Percentiles rank a stretch among this genome's conserved stretches.
These are phyloP conservation scores for Pseudomyrmex pallidus DNA, from an alignment of 1,140 invertebrate genomes.

Conservation along the genomic window DNA sequence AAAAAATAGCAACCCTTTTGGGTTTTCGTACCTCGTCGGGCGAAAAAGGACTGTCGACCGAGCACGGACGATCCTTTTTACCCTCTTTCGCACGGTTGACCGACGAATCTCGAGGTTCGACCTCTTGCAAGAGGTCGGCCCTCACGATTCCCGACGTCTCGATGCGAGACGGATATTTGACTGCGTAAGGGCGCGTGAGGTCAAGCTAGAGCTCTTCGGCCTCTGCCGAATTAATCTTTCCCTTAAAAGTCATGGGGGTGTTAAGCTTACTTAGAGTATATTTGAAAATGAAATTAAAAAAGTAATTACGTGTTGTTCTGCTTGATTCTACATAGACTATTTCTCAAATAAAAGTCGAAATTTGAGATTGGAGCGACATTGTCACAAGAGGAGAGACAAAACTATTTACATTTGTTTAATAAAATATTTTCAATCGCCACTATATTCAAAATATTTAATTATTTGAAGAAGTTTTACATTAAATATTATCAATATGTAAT, in stretches of 20 bases:
- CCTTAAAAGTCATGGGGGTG: background rate
- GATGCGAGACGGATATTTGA: constrained; percentile 57
- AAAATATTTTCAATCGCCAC: too few relatives aligned
- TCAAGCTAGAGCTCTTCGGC: constrained; percentile 20
- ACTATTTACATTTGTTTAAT: too few relatives aligned
- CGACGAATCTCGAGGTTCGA: constrained; percentile 56
- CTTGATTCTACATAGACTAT: too few relatives aligned
- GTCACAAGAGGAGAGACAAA: too few relatives aligned
- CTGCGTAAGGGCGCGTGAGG: constrained; percentile 45
- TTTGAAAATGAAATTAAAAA: too few relatives aligned
- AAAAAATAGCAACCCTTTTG: constrained; percentile 62
- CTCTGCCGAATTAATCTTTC: constrained; percentile 24
- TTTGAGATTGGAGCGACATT: too few relatives aligned
- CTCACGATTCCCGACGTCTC: constrained; percentile 54
- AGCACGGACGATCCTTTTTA: constrained; percentile 49
- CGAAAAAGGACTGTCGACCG: constrained; percentile 44
- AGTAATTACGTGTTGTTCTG: too few relatives aligned
- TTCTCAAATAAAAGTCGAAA: too few relatives aligned
- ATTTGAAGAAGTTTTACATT: too few relatives aligned
- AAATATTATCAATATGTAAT: too few relatives aligned
- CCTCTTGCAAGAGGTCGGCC: constrained; percentile 49
- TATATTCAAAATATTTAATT: too few relatives aligned
- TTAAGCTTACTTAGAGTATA: too few relatives aligned
- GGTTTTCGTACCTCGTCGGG: constrained; percentile 54
- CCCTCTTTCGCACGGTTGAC: constrained; percentile 63